Percentiles rank a stretch among this genome's conserved stretches.
Conservation (phyloP, 2,797 vertebrate species). For the Sandelia bainsii region DNA sequence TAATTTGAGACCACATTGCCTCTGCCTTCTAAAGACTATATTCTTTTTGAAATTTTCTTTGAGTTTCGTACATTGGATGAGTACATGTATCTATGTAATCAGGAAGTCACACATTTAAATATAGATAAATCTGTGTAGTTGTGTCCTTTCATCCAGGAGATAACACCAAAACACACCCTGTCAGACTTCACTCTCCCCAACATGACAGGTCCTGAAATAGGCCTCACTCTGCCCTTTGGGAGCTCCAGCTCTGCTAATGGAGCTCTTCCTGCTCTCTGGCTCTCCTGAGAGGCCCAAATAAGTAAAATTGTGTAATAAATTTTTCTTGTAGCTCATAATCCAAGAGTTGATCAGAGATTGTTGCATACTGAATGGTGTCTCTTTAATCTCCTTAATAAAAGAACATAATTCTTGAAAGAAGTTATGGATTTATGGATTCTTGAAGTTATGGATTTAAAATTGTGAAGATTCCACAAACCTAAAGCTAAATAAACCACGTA, state of each 20-base stretch:
- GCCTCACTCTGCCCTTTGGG: conserved; percentile 44
- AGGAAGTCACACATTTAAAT: conserved; percentile 55
- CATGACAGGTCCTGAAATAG: conserved; percentile 32
- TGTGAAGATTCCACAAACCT: background rate
- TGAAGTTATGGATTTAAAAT: background rate
- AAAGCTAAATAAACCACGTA: background rate
- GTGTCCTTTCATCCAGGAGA: conserved; percentile 58
- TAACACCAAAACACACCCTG: conserved; percentile 47
- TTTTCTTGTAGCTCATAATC: background rate
- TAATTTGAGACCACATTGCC: background rate
- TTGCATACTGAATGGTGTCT: background rate
- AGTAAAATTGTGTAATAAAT: conserved; percentile 36
- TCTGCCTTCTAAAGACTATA: background rate
- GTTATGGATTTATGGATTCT: background rate
- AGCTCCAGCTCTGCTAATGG: conserved; percentile 63
- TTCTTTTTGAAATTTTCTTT: background rate
- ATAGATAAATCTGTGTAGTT: conserved; percentile 25
- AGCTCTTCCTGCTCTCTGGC: conserved; percentile 68
- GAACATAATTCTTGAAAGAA: background rate
- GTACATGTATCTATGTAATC: conserved; percentile 52
- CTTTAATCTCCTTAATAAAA: background rate
- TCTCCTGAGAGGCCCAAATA: conserved; percentile 42
- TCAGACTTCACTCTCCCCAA: conserved; percentile 22
- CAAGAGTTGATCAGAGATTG: background rate
- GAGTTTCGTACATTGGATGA: background rate